Evolutionary conservation across 2,113 vertebrate species (phyloP).

Genomic region (Takifugu bimaculatus): DNA sequence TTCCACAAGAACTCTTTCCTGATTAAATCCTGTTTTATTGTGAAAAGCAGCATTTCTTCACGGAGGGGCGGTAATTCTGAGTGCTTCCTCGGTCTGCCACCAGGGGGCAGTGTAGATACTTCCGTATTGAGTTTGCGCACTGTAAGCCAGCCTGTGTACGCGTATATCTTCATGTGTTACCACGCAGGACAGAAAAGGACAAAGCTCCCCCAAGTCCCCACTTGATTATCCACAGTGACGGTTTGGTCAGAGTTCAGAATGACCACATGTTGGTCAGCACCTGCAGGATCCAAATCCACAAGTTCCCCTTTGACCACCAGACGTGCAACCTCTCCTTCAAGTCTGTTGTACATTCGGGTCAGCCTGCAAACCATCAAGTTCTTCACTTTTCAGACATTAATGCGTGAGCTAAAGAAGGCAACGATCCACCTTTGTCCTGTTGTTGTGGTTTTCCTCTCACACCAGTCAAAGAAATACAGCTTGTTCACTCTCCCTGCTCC

Average conservation of each 20-base stretch:
- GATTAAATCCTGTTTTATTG: no score
- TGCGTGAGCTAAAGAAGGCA: background rate
- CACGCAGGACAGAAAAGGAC: conserved; percentile 57
- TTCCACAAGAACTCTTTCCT: background rate
- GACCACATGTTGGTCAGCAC: conserved; percentile 53
- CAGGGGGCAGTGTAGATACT: background rate
- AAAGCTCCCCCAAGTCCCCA: conserved; percentile 35
- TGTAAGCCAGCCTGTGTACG: no score
- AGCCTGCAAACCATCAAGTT: conserved; percentile 6
- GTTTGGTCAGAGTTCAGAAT: conserved; percentile 2
- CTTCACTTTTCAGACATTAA: background rate
- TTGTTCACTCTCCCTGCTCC: background rate
- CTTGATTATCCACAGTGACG: background rate
- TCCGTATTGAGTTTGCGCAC: background rate
- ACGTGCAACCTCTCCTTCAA: conserved; percentile 61
- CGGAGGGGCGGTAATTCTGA: background rate
- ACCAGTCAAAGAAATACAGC: conserved; percentile 22
- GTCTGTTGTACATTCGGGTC: conserved; percentile 45
- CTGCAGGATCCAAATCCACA: conserved; percentile 59
- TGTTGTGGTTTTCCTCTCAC: background rate
- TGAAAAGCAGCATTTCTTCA: no score
- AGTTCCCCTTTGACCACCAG: conserved; percentile 66
- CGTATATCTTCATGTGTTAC: background rate
- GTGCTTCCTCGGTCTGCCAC: background rate
- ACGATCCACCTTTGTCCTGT: background rate